Conservation (phyloP, 2,888 invertebrate genomes). For the Agrilus biguttatus region DNA sequence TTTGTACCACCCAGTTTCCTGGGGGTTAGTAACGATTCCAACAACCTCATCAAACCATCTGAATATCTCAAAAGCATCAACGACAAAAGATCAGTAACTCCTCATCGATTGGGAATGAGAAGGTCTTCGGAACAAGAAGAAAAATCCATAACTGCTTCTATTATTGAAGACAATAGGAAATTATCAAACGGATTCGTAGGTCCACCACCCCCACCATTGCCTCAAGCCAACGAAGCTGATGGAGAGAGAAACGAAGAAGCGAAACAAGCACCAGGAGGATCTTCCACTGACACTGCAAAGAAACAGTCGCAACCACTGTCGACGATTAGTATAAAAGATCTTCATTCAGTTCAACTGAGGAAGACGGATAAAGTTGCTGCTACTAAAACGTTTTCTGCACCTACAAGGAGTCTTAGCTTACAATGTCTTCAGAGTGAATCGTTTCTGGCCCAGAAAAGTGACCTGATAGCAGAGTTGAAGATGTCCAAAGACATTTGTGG, state of each 20-base stretch:
- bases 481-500: constrained; percentile 86
- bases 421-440: constrained; percentile 57
- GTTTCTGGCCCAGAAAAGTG: constrained; percentile 63
- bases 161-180: constrained; percentile 10
- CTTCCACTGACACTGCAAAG: constrained; percentile 15
- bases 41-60: constrained; percentile 81
- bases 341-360: constrained; percentile 68
- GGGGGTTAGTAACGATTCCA: constrained; percentile 44
- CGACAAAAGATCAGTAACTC: constrained; percentile 37
- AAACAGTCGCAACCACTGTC: constrained; percentile 64
- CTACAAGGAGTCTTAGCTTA: constrained; percentile 58
- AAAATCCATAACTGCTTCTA: constrained; percentile 7
- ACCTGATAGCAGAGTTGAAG: constrained; percentile 83
- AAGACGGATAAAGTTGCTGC: constrained; percentile 62
- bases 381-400: constrained; percentile 71
- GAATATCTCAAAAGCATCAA: constrained; percentile 78
- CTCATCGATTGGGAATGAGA: constrained; percentile 26
- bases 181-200: constrained; percentile 20
- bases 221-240: constrained; percentile 18
- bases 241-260: constrained; percentile 25
- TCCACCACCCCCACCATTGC: constrained; percentile 39
- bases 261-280: constrained; percentile 6
- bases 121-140: constrained; percentile 26
- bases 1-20: constrained; percentile 88
- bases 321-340: constrained; percentile 75